Conservation (phyloP, 2,888 invertebrate genomes). For the Eupithecia pulchellata region DNA sequence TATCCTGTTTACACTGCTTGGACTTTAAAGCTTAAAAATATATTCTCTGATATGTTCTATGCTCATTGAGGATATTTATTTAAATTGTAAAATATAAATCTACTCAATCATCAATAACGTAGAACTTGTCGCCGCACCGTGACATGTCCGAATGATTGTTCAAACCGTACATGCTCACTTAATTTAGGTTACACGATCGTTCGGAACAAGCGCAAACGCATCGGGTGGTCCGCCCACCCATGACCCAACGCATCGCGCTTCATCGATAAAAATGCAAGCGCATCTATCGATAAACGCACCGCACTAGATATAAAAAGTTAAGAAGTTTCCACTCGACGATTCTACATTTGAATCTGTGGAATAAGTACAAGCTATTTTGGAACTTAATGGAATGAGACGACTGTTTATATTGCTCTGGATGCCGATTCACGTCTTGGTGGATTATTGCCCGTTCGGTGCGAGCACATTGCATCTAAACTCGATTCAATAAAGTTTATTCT, state of each 20-base stretch:
- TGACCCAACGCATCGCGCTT: conserved; percentile 57
- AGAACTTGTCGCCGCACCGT: conserved; percentile 43
- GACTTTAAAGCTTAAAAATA: neutral
- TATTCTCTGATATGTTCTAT: neutral
- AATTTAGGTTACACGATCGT: conserved; percentile 61
- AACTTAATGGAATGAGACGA: neutral
- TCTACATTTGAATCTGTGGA: conserved; percentile 8
- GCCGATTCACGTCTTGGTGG: neutral
- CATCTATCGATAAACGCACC: conserved; percentile 63
- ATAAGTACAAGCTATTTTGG: conserved; percentile 10
- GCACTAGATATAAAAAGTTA: conserved; percentile 59
- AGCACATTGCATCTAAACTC: conserved; percentile 5
- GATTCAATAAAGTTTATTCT: conserved; percentile 15
- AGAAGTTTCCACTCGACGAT: conserved; percentile 31
- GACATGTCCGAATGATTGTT: conserved; percentile 59
- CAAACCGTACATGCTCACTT: conserved; percentile 63
- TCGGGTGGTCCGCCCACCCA: conserved; percentile 71
- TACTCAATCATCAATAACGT: conserved; percentile 6
- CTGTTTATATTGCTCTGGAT: conserved; percentile 7
- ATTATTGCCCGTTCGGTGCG: neutral
- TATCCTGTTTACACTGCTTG: neutral
- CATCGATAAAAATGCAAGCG: conserved; percentile 48
- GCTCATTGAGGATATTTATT: neutral
- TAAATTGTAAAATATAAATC: conserved; percentile 20
- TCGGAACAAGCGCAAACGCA: conserved; percentile 45